Evolutionary conservation across 2,797 vertebrate species (phyloP), one percentile per base, ranked within the genome.

Genomic region (Ambastaia sidthimunki): DNA sequence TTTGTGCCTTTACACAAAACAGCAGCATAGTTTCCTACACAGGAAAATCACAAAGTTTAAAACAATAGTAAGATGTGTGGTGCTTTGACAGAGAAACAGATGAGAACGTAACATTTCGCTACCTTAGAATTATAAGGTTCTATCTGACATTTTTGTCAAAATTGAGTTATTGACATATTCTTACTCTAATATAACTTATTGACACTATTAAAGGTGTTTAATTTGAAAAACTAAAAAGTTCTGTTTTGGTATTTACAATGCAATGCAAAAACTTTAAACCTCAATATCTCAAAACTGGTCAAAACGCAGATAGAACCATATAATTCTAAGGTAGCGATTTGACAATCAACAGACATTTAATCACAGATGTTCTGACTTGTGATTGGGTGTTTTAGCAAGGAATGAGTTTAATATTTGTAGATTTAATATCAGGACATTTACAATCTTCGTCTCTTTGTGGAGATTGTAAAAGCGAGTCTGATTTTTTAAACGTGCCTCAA

Each of bases 1-100:
- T 82, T 23, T 74, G 62, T 54, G 15, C 16, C 19, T 60, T 23
- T 54, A 31, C 37, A 41, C 21, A 71, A 60, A 75, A 25, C 19
- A 50, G 9, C 52, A 68, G 52, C 65, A 44, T 44, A 0, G 47
- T 55, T 57, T 77, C 52, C 54, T 50, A 11, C 19, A 50, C 7
- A 23, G 5, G 28, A 66, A 66, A 65, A 76, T 55, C 19, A 2
- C 4, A 54, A 54, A 7, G 4, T 54, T 54, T 5, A 54, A 52
- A 41, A 67, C 59, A 67, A 44, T 2, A 25, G 63, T 7, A 47
- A 44, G 3, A 63, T 16, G 37, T 54, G 48, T 37, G 19, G 48
- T 37, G 31, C 10, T 52, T 15, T 52, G 48, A 59, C 19, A 55
- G 0, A 3, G 2, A 25, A 59, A 59, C 10, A 23, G 34, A 37